Conservation (phyloP, 1,140 invertebrate genomes). For the Ips nitidus region DNA sequence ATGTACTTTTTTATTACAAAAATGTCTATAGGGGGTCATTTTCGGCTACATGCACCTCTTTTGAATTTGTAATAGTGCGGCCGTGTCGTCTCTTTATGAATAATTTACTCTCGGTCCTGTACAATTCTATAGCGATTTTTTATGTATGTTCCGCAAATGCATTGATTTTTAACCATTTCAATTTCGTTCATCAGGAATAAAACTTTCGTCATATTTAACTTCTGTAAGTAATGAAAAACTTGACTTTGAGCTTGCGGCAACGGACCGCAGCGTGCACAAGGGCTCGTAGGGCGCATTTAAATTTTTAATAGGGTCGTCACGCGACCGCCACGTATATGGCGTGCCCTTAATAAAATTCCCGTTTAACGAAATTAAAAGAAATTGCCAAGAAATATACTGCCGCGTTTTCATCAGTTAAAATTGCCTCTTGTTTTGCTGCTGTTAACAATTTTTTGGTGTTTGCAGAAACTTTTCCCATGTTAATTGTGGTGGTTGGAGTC, state of each 20-base stretch:
- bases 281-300: slow-evolving; percentile 3
- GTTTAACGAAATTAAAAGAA: slow-evolving; percentile 23
- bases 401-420: background rate
- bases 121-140: no score
- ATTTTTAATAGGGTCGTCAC: slow-evolving; percentile 16
- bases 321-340: slow-evolving; percentile 3
- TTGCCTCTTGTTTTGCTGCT: no score
- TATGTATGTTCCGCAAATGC: no score
- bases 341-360: slow-evolving; percentile 20
- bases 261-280: background rate
- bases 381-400: slow-evolving; percentile 13
- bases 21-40: background rate
- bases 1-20: no score
- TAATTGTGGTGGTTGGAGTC: slow-evolving; percentile 57
- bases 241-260: background rate
- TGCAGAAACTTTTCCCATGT: slow-evolving; percentile 54
- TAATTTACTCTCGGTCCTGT: background rate
- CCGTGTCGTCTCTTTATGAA: background rate
- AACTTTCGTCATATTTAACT: no score
- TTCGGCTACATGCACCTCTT: slow-evolving; percentile 11
- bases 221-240: no score
- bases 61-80: slow-evolving; percentile 7
- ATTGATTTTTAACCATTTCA: no score
- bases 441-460: no score
- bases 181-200: no score